Base-by-base conservation (phyloP, 23 tunicate species). In the Oikopleura dioica region DNA sequence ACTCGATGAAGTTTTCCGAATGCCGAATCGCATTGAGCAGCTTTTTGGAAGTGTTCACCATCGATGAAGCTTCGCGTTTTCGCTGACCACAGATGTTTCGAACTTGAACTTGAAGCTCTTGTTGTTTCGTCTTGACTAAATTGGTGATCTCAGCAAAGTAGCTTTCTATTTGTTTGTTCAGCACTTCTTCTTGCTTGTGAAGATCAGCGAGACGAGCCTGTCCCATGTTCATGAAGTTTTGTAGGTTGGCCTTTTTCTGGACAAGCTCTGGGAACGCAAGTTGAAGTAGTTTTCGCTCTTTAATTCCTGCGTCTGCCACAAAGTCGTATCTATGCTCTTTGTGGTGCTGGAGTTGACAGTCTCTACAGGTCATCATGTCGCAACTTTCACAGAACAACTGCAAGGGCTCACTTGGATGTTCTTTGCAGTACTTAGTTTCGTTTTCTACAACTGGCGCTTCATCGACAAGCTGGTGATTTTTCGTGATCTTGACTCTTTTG, bases 281-380 rank as follows among this genome's bases (percentile, higher is more conserved):
- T 9, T 9, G 55, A 21, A 44, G 55, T 21, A 44, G 9, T 44
- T 44, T 44, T 9, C 55, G 55, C 55, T 44, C 55, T 9, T 21
- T 9, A 21, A 44, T 9, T 44, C 16, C 55, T 21, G 55, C 55
- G 16, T 44, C 55, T 21, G 9, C 21, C 9, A 44, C 55, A 44
- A 9, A 44, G 21, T 44, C 55, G 21, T 81, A 86, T 82, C 85
- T 84, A 81, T 89, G 96, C 38, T 82, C 81, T 55, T 81, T 38
- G 68, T 89, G 96, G 16, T 50, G 68, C n/a, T 80, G 79, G 36
- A 89, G 59, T 38, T 88, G 91, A 80, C 96, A 89, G 69, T 89
- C 96, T 36, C 96, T 77, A 76, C 96, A 89, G 0, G 91, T 88
- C 21, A 89, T 78, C 30, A 55, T 59, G 1, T 59, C 38, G 78